Evolutionary conservation across 2,888 invertebrate genomes (phyloP), one percentile per base, ranked within the genome.

Genomic region (Drosophila leonis): DNA sequence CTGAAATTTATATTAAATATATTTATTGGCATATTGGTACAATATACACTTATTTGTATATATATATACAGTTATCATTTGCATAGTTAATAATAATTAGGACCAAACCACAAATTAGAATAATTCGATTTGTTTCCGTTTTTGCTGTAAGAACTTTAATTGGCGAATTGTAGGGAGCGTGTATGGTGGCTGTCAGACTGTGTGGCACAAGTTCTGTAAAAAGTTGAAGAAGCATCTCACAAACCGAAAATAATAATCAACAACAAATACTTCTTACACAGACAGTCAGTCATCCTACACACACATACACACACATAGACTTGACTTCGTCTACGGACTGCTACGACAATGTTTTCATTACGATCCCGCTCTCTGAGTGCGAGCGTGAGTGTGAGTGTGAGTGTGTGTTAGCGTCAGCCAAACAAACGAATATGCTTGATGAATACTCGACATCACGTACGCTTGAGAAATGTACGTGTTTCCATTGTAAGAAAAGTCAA

Each of bases 371-470:
- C 54, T 35, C 13, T 46, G 48, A 62, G 75, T 65, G 39, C 65
- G 62, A 52, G 67, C 48, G 51, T 9, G 61, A 49, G 48, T 63
- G 48, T 20, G 41, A 39, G 24, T 55, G 60, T 51, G 65, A 63
- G 75, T 64, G 72, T 46, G 60, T 82, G 74, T 72, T 71, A 75
- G 73, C 83, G 64, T 60, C 59, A 68, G 55, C 65, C 80, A 82
- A 85, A 72, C 83, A 85, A 84, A 80, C 73, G 72, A 86, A 88
- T 83, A 82, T 74, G 71, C 79, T 82, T 90, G 91, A 91, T 90
- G 91, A 91, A 90, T 90, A 87, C 88, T 80, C 89, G 88, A 88
- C 90, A 88, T 90, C 91, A 91, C 92, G 91, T 91, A 91, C 86
- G 72, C 70, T 79, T 80, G 82, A 82, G 87, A 88, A 88, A 85